These are phyloP conservation scores for Anguilla marmorata DNA, from an alignment of 2,797 vertebrate species.

Conservation along the genomic window DNA sequence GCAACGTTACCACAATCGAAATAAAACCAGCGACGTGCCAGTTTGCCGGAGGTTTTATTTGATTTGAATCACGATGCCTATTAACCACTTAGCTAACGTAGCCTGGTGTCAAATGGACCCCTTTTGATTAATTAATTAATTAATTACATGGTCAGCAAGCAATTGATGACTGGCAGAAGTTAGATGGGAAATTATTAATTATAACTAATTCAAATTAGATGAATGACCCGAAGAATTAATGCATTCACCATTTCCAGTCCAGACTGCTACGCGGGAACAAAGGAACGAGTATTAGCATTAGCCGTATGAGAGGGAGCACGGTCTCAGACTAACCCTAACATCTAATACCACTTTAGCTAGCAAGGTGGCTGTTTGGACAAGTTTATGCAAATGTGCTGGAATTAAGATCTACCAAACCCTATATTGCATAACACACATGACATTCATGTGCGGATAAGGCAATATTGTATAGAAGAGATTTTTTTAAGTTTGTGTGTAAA, in stretches of 20 bases:
- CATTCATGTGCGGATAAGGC: not conserved
- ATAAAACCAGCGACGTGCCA: not conserved
- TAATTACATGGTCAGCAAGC: not conserved
- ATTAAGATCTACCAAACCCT: not conserved
- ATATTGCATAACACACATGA: not conserved
- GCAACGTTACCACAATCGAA: not conserved
- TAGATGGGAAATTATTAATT: not conserved
- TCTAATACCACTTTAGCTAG: not conserved
- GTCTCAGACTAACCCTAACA: not conserved
- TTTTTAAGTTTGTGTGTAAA: not conserved
- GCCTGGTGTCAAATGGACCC: not conserved
- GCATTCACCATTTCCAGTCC: not conserved
- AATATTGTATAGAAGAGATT: not conserved
- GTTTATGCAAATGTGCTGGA: not conserved
- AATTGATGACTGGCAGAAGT: not conserved
- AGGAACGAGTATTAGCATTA: not conserved
- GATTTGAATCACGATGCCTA: not conserved
- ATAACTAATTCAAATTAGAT: not conserved
- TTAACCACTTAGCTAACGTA: not conserved
- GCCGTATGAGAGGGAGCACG: not conserved
- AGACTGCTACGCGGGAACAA: constrained; percentile 1
- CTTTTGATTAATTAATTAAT: not conserved
- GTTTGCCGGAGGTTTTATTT: not conserved
- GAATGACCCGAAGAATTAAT: not conserved
- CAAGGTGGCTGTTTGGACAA: not conserved